Base-by-base conservation (phyloP, 2,113 vertebrate genomes). In the Regulus satrapa region DNA sequence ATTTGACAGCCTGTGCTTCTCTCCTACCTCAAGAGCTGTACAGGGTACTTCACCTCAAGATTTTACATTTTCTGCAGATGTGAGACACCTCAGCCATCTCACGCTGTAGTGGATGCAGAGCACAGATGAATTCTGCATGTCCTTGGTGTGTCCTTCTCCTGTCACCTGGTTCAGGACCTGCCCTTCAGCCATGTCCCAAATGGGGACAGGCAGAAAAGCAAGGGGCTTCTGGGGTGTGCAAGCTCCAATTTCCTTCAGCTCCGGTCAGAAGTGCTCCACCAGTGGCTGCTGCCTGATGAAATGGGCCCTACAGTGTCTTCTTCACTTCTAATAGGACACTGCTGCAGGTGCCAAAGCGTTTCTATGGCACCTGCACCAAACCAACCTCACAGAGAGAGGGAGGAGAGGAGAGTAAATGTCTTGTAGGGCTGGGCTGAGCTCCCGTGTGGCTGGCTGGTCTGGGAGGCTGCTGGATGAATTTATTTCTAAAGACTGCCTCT, bases 241-340 rank as follows among this genome's bases (percentile, higher is more conserved):
- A 56, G 6, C 10, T 58, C 15, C 0, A 2, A 5, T 38, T 68
- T 25, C 31, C 25, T 32, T n/a, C 40, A 23, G 14, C 31, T 67
- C 40, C 16, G 10, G 17, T 18, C 17, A 2, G 40, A 83, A 72
- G 3, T 2, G 1, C 52, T 28, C 56, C 1, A 3, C 18, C 29
- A 25, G 36, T 3, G 3, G 29, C 66, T 90, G 54, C 49, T 76
- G 25, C 40, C 40, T 1, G 4, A 7, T 52, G 24, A 49, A 52
- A 5, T 1, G 14, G 54, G 5, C 28, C 19, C 17, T 52, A 2
- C 1, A 1, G 3, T 32, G 41, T 34, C n/a, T 2, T 72, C 16
- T 68, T 63, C 41, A 21, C 45, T 72, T 18, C 8, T 48, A 29
- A 2, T 13, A 51, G 62, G 14, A 25, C 20, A 17, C 59, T 81